Evolutionary conservation across 2,797 vertebrate species (phyloP).

Genomic region (Gadopsis bispinosus): DNA sequence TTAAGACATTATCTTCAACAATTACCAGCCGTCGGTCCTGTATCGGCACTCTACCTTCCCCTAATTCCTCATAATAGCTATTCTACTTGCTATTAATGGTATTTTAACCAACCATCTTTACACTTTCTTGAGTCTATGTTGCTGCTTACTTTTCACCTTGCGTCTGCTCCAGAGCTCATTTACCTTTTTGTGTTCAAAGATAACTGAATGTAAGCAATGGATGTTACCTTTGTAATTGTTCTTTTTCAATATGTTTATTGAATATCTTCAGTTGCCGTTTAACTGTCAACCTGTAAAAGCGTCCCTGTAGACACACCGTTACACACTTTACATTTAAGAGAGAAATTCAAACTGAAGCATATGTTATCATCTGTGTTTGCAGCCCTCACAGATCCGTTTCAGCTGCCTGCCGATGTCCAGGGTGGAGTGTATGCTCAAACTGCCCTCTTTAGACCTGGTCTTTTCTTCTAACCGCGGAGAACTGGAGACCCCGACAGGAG

Average conservation of each 20-base stretch:
- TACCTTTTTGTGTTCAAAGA: no score
- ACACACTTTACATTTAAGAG: neutral
- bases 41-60: no score
- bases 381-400: slow-evolving; percentile 99
- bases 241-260: neutral
- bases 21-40: neutral
- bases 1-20: neutral
- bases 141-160: neutral
- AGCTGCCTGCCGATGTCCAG: slow-evolving; percentile 97
- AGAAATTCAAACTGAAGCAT: neutral
- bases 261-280: neutral
- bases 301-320: neutral
- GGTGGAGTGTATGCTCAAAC: slow-evolving; percentile 98
- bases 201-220: neutral
- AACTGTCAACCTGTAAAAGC: neutral
- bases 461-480: slow-evolving; percentile 98
- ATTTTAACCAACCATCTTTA: no score
- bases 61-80: no score
- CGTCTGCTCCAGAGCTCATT: no score
- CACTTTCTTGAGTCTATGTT: no score
- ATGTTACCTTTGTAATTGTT: neutral
- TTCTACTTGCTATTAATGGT: no score
- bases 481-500: slow-evolving; percentile 88
- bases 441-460: slow-evolving; percentile 96
- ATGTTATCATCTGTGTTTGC: slow-evolving; percentile 25